These are phyloP conservation scores for Lacerta viridis DNA, from an alignment of 2,797 vertebrate species.

Conservation along the genomic window DNA sequence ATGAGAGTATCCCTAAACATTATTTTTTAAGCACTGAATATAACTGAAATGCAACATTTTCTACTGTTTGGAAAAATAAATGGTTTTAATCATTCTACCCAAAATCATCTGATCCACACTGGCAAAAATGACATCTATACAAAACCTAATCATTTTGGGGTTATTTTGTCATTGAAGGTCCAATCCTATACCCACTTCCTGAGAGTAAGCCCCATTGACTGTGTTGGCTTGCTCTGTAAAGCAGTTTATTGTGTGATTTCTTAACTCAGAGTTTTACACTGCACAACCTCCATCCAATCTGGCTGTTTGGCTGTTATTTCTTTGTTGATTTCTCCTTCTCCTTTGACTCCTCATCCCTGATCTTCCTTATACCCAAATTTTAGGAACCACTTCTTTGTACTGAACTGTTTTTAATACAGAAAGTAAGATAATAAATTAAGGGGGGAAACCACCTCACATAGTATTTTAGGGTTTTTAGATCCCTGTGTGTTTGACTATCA, in stretches of 20 bases:
- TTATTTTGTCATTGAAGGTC: background rate
- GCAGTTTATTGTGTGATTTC: background rate
- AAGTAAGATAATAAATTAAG: too few relatives aligned
- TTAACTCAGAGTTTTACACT: background rate
- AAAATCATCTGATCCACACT: background rate
- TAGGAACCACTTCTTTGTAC: background rate
- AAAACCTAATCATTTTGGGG: background rate
- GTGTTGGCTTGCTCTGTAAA: background rate
- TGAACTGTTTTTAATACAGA: background rate
- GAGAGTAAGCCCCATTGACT: background rate
- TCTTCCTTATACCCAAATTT: background rate
- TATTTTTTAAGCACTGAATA: too few relatives aligned
- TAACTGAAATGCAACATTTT: too few relatives aligned
- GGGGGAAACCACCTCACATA: background rate
- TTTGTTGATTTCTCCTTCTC: too few relatives aligned
- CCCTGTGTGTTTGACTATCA: conserved; percentile 34
- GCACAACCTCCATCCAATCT: background rate
- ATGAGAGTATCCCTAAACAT: too few relatives aligned
- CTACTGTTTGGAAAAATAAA: background rate
- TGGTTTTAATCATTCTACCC: background rate
- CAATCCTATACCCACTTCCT: background rate
- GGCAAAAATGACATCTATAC: background rate
- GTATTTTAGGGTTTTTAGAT: conserved; percentile 30
- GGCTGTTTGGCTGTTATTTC: background rate
- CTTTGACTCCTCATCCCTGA: background rate